A percentile compares a stretch with the other conserved stretches of the same genome.
Conservation (phyloP, 2,113 vertebrate genomes). For the Phaethornis superciliosus region DNA sequence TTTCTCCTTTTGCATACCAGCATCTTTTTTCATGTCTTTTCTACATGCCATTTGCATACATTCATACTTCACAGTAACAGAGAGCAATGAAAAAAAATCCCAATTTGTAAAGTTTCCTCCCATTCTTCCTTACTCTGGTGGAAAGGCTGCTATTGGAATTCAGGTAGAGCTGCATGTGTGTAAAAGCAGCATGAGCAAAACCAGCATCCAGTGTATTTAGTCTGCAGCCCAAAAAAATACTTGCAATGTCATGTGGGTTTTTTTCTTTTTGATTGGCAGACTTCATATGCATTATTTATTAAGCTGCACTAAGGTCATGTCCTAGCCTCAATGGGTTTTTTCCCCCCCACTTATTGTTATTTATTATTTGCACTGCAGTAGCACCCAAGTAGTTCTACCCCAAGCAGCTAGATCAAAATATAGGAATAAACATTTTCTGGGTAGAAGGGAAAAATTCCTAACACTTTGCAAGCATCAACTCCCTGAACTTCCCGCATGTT, state of each 20-base stretch:
- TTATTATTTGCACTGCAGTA: background rate
- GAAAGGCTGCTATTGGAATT: background rate
- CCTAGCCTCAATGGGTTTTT: background rate
- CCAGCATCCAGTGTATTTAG: background rate
- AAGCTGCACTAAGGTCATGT: background rate
- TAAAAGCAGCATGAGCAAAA: background rate
- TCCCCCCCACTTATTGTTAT: background rate
- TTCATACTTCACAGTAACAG: background rate
- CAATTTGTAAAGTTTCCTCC: background rate
- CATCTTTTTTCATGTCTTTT: background rate
- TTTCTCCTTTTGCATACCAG: background rate
- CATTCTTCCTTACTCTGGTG: background rate
- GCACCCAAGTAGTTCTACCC: background rate
- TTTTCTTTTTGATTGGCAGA: background rate
- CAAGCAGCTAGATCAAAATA: background rate
- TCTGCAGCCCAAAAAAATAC: background rate
- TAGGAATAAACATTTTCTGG: background rate
- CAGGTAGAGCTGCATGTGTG: rapidly evolving
- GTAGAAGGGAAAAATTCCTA: rapidly evolving
- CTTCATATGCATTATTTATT: conserved; percentile 43
- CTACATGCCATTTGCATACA: background rate
- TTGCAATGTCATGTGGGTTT: background rate
- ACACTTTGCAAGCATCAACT: rapidly evolving
- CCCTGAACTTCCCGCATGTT: background rate
- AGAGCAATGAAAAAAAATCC: background rate